Percentiles rank a stretch among this genome's conserved stretches.
These are phyloP conservation scores for Dendroctonus valens DNA, from an alignment of 1,140 invertebrate species.

Conservation along the genomic window DNA sequence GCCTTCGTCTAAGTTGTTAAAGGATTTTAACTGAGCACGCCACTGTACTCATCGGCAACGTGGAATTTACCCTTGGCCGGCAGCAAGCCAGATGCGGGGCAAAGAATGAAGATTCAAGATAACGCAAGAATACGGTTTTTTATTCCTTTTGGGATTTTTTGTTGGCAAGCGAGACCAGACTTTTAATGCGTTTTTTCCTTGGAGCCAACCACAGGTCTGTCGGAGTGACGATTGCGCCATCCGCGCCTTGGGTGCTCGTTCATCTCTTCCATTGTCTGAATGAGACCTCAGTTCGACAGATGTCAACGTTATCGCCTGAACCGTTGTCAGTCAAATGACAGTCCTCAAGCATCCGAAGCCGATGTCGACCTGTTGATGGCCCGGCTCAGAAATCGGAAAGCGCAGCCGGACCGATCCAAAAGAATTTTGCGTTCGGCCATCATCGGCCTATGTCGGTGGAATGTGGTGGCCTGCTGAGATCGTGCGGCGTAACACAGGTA, in stretches of 20 bases:
- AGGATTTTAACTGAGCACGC: background rate
- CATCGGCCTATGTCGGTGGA: conserved; percentile 38
- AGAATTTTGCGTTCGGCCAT: conserved; percentile 35
- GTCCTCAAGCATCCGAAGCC: background rate
- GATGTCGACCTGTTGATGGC: conserved; percentile 18
- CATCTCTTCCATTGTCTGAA: too few relatives aligned
- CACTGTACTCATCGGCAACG: conserved; percentile 23
- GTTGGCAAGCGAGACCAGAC: conserved; percentile 10
- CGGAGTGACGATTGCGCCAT: too few relatives aligned
- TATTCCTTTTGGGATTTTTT: conserved; percentile 30
- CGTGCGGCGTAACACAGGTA: conserved; percentile 50
- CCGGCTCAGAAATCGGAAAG: background rate
- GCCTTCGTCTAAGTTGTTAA: too few relatives aligned
- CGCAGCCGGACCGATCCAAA: conserved; percentile 14
- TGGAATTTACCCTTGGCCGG: conserved; percentile 35
- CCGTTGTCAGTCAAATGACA: too few relatives aligned
- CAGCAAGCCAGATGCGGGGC: conserved; percentile 32
- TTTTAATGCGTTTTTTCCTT: conserved; percentile 1
- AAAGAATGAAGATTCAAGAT: conserved; percentile 34
- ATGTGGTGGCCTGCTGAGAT: conserved; percentile 45
- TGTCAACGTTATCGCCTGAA: too few relatives aligned
- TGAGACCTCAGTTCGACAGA: too few relatives aligned
- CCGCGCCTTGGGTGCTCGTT: too few relatives aligned
- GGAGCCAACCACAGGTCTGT: background rate
- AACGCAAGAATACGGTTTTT: conserved; percentile 28